These are phyloP conservation scores for Samia ricini DNA, from an alignment of 1,140 invertebrate genomes.

Conservation along the genomic window DNA sequence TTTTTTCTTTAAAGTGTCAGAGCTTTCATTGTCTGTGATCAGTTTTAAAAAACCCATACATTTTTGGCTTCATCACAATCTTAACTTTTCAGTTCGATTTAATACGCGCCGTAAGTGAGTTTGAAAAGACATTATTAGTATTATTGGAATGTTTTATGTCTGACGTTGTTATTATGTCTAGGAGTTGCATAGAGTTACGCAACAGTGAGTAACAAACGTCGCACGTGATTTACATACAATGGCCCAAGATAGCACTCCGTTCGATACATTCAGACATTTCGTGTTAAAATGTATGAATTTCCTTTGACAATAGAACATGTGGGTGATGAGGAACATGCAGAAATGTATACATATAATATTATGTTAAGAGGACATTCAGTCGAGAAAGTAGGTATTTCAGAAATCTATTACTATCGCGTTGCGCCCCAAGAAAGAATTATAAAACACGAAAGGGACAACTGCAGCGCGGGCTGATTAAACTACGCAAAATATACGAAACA, in stretches of 20 bases:
- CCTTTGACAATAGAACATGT: neutral
- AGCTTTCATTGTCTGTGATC: too few relatives aligned
- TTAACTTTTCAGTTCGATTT: too few relatives aligned
- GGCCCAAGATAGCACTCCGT: neutral
- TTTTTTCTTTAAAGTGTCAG: too few relatives aligned
- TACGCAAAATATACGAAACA: too few relatives aligned
- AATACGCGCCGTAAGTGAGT: neutral
- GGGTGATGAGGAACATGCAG: neutral
- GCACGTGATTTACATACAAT: conserved; percentile 9
- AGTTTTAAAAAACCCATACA: too few relatives aligned
- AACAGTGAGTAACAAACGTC: neutral
- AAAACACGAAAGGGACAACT: too few relatives aligned
- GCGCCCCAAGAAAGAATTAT: too few relatives aligned
- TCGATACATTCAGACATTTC: conserved; percentile 4
- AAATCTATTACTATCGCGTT: too few relatives aligned
- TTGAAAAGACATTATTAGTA: neutral
- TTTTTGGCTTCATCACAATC: too few relatives aligned
- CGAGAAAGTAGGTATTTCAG: too few relatives aligned
- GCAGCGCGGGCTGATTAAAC: too few relatives aligned
- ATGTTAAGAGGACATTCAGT: too few relatives aligned
- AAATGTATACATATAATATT: neutral
- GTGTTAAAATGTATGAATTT: neutral
- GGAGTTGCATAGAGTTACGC: conserved; percentile 3
- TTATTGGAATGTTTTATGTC: neutral
- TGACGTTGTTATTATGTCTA: conserved; percentile 19